Base-by-base conservation (phyloP, 2,113 vertebrate species). In the Stercorarius parasiticus region DNA sequence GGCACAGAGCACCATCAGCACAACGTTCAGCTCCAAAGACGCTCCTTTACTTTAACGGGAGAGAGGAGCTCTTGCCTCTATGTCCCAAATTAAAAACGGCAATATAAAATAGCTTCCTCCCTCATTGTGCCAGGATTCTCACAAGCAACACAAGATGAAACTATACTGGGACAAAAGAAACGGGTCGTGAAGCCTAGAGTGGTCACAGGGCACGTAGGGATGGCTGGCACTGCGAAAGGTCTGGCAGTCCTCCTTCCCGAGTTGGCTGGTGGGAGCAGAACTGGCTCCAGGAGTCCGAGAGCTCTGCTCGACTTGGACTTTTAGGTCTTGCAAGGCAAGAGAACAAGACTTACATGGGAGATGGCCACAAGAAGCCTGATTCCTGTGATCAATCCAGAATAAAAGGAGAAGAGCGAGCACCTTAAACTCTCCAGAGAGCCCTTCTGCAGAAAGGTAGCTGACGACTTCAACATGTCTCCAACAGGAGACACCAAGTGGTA, bases 401-500 rank as follows among this genome's bases (percentile, higher is more conserved):
- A 76, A 74, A 82, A 36, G 5, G 23, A 70, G 30, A 86, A 52
- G 11, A 58, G n/a, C 22, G 14, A 77, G 62, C 50, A 56, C 22
- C 40, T 62, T 42, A 40, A 5, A 64, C 53, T 52, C 45, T 32
- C 1, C 5, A 22, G 32, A 43, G 30, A 5, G 13, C 45, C 67
- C 6, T 8, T 18, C 50, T 27, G 45, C 67, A 70, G 70, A 62
- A 80, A 65, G 38, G 49, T 3, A 55, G 38, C 34, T 5, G 32
- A 29, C 2, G 6, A 26, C 50, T 70, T 6, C 42, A 40, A 10
- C 4, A 1, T 1, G 10, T 6, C 56, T 71, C 69, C 58, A 67
- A 62, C 26, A 5, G 0, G 6, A 50, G 40, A 21, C n/a, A 6
- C 32, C 50, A 32, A 18, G 18, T 0, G 3, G 5, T 19, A 66